Base-by-base conservation (phyloP, 2,888 invertebrate species). In the Folsomia candida region DNA sequence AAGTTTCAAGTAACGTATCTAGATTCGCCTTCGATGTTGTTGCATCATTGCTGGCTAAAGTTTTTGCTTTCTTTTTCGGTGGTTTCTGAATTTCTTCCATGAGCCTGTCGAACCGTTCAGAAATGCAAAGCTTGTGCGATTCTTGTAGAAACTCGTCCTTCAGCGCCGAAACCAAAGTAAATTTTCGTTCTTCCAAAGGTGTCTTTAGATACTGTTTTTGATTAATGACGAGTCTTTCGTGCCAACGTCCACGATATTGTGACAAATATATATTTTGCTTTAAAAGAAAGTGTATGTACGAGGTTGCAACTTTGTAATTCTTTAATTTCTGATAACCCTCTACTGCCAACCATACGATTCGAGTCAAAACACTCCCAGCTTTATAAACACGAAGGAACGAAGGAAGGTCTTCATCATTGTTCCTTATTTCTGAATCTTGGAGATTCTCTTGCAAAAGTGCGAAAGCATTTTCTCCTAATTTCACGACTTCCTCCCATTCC, bases 201-300 rank as follows among this genome's bases (percentile, higher is more conserved):
- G 25, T 47, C 37, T 69, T 76, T 29, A 86, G 79, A 80, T 87
- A 85, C 63, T 89, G 85, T 67, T 89, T 87, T 26, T 88, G 82
- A 77, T 90, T 87, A 0, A 90, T 83, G 0, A 89, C 86, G 68
- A 88, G 85, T 76, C 90, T 86, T 27, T 87, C 87, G 81, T 86
- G 89, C 89, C 87, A 87, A 1, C 83, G 81, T 0, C 85, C 85
- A 72, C 84, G 83, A 74, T 84, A 85, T 65, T 86, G 84, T 27
- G 83, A 83, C 57, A 85, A 81, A 80, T 86, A 87, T 0, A 81
- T 74, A 1, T 81, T 81, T 80, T 89, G 88, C 0, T 77, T 77
- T 20, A 89, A 83, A 22, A 90, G 81, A 6, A 82, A 80, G 2
- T 83, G 81, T 0, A 90, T 82, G 51, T 87, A 83, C 0, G 85